Evolutionary conservation across 2,113 vertebrate genomes (phyloP), one percentile per base, ranked within the genome.

Genomic region (Cebus imitator): DNA sequence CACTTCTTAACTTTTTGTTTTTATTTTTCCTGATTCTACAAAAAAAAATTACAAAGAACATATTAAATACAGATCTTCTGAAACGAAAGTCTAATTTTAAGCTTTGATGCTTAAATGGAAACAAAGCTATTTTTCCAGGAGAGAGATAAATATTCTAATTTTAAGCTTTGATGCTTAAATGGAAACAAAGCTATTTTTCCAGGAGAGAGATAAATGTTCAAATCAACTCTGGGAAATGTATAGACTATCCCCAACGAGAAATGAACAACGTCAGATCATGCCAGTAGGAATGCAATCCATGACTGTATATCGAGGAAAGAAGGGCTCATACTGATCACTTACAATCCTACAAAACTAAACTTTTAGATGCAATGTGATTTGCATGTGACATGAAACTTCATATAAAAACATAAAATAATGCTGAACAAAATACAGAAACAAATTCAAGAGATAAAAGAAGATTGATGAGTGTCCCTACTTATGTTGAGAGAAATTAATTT

Each of bases 11-110:
- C 8, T 20, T 91, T 93, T 72, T 73, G 37, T 82, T 93, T 95
- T 66, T 57, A 40, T 79, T 93, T 95, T 66, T 85, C 45, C 37
- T 35, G 37, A 21, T 23, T 48, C 83, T 85, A 57, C n/a, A 68
- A 94, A 93, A 87, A 73, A 27, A 96, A 68, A 55, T 14, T 81
- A n/a, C n/a, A 61, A 61, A 82, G 25, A 37, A 78, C 23, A 85
- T 25, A 70, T 84, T 37, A 90, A 93, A 88, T 45, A 73, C 0
- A 79, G 52, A 52, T 83, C 50, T 94, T 87, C 40, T 52, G 66
- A 91, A 92, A 86, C 25, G 27, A 61, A 91, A 95, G 32, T 25
- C 13, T 92, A n/a, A 72, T 94, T 94, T 73, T 91, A 89, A 95
- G 32, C 25, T 83, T 91, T 81, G 13, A 23, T 80, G 27, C 16